A percentile compares a stretch with the other conserved stretches of the same genome.
These are phyloP conservation scores for Gadopsis marmoratus DNA, from an alignment of 2,797 vertebrate genomes.

Conservation along the genomic window DNA sequence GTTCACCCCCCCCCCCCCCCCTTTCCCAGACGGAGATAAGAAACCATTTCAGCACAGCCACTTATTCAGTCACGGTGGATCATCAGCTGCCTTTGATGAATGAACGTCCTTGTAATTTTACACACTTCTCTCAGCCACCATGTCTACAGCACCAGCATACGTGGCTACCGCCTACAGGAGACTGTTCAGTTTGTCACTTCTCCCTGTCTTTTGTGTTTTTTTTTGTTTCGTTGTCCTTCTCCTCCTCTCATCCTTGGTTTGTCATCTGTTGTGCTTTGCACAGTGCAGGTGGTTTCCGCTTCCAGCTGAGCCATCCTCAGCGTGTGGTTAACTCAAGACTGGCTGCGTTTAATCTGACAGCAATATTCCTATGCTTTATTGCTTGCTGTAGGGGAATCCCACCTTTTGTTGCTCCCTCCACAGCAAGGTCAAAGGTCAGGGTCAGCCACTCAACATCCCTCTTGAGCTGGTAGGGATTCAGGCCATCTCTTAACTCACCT, in stretches of 20 bases:
- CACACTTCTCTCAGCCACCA: slow-evolving; percentile 37
- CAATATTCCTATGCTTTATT: slow-evolving; percentile 18
- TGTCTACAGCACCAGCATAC: not conserved
- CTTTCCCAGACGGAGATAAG: slow-evolving; percentile 41
- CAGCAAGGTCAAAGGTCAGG: slow-evolving; percentile 47
- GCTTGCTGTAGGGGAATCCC: slow-evolving; percentile 22
- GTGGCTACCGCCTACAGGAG: slow-evolving; percentile 61
- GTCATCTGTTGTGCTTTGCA: slow-evolving; percentile 35
- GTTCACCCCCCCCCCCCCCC: slow-evolving; percentile 18
- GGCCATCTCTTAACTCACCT: slow-evolving; percentile 15
- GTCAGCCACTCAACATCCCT: slow-evolving; percentile 35
- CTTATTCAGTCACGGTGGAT: slow-evolving; percentile 18
- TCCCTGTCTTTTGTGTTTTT: slow-evolving; percentile 35
- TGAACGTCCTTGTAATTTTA: slow-evolving; percentile 43
- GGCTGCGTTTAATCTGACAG: slow-evolving; percentile 21
- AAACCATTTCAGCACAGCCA: slow-evolving; percentile 20
- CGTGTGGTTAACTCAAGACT: slow-evolving; percentile 8
- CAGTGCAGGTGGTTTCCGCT: slow-evolving; percentile 53
- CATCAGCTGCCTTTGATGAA: slow-evolving; percentile 48
- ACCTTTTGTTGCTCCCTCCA: not conserved
- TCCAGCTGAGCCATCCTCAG: slow-evolving; percentile 29
- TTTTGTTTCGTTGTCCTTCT: slow-evolving; percentile 13
- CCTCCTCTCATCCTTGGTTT: slow-evolving; percentile 20
- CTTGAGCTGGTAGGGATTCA: not conserved
- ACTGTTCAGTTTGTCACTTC: slow-evolving; percentile 49